Evolutionary conservation across 2,888 invertebrate species (phyloP).

Genomic region (Deilephila porcellus): DNA sequence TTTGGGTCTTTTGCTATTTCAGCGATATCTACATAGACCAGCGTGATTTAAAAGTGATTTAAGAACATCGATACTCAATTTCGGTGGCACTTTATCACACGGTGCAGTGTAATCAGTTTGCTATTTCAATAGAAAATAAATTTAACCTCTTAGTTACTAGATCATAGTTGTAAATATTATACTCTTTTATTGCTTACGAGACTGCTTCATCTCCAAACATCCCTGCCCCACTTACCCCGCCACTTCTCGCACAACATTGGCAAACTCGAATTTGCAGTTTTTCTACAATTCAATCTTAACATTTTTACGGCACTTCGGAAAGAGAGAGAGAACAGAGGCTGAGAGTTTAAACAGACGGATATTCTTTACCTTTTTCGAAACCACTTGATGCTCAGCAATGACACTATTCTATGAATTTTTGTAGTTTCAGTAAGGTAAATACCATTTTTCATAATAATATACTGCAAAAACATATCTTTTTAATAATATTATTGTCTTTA

Average conservation of each 20-base stretch:
- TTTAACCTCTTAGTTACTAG: neutral
- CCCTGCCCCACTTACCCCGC: neutral
- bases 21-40: too few relatives aligned
- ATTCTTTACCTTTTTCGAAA: neutral
- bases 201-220: neutral
- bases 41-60: too few relatives aligned
- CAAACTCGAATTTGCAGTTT: constrained; percentile 9
- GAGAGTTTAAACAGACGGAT: neutral
- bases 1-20: too few relatives aligned
- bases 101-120: too few relatives aligned
- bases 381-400: neutral
- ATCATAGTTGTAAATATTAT: too few relatives aligned
- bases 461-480: neutral
- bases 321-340: constrained; percentile 26
- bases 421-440: too few relatives aligned
- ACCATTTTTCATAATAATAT: neutral
- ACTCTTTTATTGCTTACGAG: neutral
- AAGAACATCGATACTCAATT: too few relatives aligned
- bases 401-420: too few relatives aligned
- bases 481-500: neutral
- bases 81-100: too few relatives aligned
- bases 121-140: too few relatives aligned
- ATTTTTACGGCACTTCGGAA: constrained; percentile 18
- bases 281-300: neutral
- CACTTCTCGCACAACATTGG: neutral